Evolutionary conservation across 2,888 invertebrate species (phyloP).

Genomic region (Creontiades dilutus): DNA sequence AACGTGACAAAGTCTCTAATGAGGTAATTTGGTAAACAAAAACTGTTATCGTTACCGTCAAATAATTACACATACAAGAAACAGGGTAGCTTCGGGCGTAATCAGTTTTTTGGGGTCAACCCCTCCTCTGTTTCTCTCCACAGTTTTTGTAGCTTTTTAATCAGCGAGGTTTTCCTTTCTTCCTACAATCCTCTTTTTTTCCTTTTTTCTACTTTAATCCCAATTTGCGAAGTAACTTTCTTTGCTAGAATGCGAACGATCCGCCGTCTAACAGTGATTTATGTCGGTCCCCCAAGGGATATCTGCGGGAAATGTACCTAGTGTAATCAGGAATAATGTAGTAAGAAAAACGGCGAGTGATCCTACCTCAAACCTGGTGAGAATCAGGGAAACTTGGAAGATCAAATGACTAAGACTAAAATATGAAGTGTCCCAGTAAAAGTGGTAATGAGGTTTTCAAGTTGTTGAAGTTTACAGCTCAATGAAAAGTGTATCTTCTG

Average conservation of each 20-base stretch:
- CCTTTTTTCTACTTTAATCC: constrained; percentile 26
- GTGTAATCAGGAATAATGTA: background rate
- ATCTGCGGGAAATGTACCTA: background rate
- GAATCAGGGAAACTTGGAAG: too few relatives aligned
- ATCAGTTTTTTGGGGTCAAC: constrained; percentile 65
- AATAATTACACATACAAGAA: constrained; percentile 72
- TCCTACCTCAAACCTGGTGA: too few relatives aligned
- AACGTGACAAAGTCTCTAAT: constrained; percentile 72
- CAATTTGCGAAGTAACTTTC: constrained; percentile 42
- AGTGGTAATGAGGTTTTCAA: too few relatives aligned
- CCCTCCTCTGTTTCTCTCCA: background rate
- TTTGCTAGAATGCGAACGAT: constrained; percentile 32
- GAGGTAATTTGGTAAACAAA: constrained; percentile 72
- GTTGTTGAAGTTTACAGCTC: too few relatives aligned
- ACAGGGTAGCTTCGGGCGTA: constrained; percentile 49
- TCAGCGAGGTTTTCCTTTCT: constrained; percentile 34
- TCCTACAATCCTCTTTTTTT: background rate
- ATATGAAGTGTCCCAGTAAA: too few relatives aligned
- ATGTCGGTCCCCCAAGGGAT: background rate
- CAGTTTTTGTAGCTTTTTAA: constrained; percentile 57
- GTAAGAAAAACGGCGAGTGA: too few relatives aligned
- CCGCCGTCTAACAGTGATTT: constrained; percentile 38
- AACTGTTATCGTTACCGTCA: constrained; percentile 70
- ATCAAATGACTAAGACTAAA: too few relatives aligned
- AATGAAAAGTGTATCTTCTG: too few relatives aligned